Conservation (phyloP, 64 coral and sea anemone species). For the Porites lutea region DNA sequence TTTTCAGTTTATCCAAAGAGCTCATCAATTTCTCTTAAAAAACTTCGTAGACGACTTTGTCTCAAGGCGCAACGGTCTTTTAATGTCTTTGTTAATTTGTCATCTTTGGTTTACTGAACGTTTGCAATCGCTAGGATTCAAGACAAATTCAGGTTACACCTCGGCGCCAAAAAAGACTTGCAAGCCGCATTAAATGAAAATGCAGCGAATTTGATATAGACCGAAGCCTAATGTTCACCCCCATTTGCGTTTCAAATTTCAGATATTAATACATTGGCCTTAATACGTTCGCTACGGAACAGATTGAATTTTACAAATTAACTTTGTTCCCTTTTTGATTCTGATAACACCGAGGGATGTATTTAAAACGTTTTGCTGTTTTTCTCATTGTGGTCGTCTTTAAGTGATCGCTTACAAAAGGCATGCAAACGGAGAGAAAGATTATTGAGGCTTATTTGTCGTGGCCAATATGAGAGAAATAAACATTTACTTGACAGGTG, state of each 20-base stretch:
- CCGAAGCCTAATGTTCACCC: not conserved
- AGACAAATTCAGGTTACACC: conserved; percentile 20
- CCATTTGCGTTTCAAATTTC: conserved; percentile 29
- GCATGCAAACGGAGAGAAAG: conserved; percentile 28
- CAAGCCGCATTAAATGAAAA: not conserved
- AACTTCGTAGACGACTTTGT: not conserved
- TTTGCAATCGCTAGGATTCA: conserved; percentile 1
- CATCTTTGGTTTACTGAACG: conserved; percentile 1
- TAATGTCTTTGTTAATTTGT: conserved; percentile 43
- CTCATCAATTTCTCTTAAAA: conserved; percentile 26
- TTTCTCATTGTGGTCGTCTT: not conserved
- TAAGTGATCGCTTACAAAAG: conserved; percentile 29
- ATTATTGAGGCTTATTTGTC: conserved; percentile 47
- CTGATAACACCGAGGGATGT: not conserved
- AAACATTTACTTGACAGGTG: conserved; percentile 84
- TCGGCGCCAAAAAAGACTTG: conserved; percentile 27
- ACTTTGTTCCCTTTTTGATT: not conserved
- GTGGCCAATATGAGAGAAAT: conserved; percentile 84
- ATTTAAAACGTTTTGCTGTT: conserved; percentile 27
- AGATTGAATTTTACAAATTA: not conserved
- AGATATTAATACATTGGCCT: not conserved
- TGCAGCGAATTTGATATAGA: not conserved
- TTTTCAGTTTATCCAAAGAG: not conserved
- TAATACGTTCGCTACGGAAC: not conserved
- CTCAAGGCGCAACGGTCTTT: not conserved